Conservation (phyloP, 2,797 vertebrate species). For the Erethizon dorsatum region DNA sequence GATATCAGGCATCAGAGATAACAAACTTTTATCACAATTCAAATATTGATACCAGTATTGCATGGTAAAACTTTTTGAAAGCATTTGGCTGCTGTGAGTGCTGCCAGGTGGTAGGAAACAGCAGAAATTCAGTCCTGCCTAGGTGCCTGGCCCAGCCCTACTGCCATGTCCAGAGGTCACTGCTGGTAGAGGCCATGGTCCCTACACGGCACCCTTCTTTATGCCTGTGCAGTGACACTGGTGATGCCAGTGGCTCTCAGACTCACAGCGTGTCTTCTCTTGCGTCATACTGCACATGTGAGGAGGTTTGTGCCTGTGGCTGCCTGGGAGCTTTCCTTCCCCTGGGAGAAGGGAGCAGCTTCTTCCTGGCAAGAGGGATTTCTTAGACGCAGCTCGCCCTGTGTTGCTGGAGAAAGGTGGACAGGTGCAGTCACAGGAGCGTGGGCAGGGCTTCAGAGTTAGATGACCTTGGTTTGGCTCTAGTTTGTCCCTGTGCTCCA, state of each 20-base stretch:
- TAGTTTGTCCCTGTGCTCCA: no score
- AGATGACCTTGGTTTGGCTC: not conserved
- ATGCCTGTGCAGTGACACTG: not conserved
- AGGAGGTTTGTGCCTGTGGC: not conserved
- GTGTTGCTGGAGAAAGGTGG: not conserved
- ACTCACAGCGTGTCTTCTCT: not conserved
- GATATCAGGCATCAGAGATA: not conserved
- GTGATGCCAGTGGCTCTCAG: not conserved
- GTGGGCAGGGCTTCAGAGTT: not conserved
- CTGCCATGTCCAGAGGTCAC: rapidly evolving
- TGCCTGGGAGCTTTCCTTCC: not conserved
- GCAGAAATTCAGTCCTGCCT: not conserved
- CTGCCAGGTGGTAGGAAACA: not conserved
- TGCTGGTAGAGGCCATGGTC: not conserved
- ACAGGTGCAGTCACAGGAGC: rapidly evolving
- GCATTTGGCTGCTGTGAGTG: not conserved
- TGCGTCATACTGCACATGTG: not conserved
- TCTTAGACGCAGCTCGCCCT: not conserved
- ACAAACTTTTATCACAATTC: not conserved
- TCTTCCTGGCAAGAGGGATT: not conserved
- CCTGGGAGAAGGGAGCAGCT: not conserved
- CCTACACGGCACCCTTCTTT: not conserved
- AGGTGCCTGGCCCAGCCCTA: not conserved
- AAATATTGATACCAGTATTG: not conserved
- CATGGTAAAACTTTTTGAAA: not conserved